phyloP scores from a whole-genome alignment of 2,888 invertebrate species.

The Muschampia staudingeri region DNA sequence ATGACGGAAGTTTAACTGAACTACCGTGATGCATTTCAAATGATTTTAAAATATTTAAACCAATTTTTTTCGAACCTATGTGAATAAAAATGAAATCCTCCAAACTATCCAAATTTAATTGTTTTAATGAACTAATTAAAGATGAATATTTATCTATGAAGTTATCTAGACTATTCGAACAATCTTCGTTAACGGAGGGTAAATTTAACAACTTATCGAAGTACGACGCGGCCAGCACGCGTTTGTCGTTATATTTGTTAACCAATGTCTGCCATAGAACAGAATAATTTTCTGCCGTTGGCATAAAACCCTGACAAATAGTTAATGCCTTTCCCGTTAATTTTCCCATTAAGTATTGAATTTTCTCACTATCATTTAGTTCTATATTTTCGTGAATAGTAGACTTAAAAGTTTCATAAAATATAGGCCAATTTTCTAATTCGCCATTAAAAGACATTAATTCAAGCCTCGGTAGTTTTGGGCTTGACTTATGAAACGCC shows the following conservation, averaged over 20 bases:
- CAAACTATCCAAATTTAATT: constrained; percentile 28
- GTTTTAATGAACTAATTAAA: constrained; percentile 22
- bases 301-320: constrained; percentile 39
- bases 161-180: constrained; percentile 23
- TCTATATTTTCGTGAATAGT: constrained; percentile 35
- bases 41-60: constrained; percentile 27
- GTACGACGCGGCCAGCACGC: constrained; percentile 30
- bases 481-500: constrained; percentile 29
- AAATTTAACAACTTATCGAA: constrained; percentile 25
- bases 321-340: constrained; percentile 38
- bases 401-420: constrained; percentile 36
- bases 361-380: constrained; percentile 30
- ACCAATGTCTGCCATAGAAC: constrained; percentile 25
- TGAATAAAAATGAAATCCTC: constrained; percentile 37
- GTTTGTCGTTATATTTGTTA: constrained; percentile 36
- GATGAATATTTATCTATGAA: constrained; percentile 33
- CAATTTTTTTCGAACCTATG: constrained; percentile 31
- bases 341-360: constrained; percentile 42
- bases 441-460: constrained; percentile 32
- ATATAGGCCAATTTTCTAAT: constrained; percentile 40
- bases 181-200: constrained; percentile 24
- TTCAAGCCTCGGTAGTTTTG: constrained; percentile 38
- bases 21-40: constrained; percentile 7
- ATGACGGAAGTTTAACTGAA: constrained; percentile 19
- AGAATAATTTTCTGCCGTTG: constrained; percentile 34